Base-by-base conservation (phyloP, 2,113 vertebrate genomes). In the Barbus barbus region DNA sequence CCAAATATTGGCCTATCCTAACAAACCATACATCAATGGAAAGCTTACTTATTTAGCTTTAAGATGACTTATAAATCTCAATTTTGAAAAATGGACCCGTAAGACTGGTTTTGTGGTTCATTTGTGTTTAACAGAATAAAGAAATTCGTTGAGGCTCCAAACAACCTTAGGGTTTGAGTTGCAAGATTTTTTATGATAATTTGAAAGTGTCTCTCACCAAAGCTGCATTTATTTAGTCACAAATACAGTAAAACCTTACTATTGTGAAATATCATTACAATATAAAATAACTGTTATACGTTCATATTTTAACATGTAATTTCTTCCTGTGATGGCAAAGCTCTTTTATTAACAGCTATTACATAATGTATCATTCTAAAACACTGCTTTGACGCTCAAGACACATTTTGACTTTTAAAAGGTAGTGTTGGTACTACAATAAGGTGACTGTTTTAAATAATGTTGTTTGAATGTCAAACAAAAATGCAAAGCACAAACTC, bases 401-500 rank as follows among this genome's bases (percentile, higher is more conserved):
- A 69, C 20, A 12, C 0, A 69, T 38, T 38, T 69, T 2, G 16
- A 38, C 65, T 12, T 69, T 38, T 69, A 20, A 38, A 38, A 69
- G 20, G 33, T n/a, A 38, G 2, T n/a, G 33, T 69, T 38, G 33
- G 33, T 38, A n/a, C 65, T 53, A 79, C 38, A 24, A 75, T 24
- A 58, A 31, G 22, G 5, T 44, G 36, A 14, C 69, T 24, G 18
- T 69, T 67, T 36, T 36, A 69, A 69, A 69, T 41, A 69, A 69
- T 44, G 38, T 26, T 44, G 11, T 73, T 73, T 73, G 69, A 44
- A 73, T 73, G 69, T 41, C 69, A 26, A 73, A 26, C 69, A 44
- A 41, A 44, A 44, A 73, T 14, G n/a, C 71, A 73, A 56, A 36
- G 11, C 51, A 33, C 1, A 38, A 20, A 24, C 20, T 16, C 18